Evolutionary conservation across 2,797 vertebrate genomes (phyloP).

Genomic region (Echeneis naucrates): DNA sequence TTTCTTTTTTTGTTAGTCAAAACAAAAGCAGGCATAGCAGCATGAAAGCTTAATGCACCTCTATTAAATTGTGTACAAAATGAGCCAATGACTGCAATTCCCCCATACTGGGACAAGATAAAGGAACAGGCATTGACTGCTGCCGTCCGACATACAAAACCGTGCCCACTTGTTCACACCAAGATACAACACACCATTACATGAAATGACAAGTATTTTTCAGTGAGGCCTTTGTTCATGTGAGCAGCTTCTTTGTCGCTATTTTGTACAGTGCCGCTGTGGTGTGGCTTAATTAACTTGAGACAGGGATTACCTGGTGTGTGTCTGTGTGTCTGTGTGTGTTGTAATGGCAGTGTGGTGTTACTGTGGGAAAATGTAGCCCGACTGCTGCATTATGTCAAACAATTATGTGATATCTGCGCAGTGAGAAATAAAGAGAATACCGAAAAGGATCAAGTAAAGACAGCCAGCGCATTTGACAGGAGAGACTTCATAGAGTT

Average conservation of each 20-base stretch:
- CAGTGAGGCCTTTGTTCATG: slow-evolving; percentile 48
- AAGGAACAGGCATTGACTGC: slow-evolving; percentile 19
- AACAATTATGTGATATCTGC: slow-evolving; percentile 46
- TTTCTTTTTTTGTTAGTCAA: slow-evolving; percentile 67
- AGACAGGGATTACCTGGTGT: slow-evolving; percentile 60
- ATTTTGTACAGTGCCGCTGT: slow-evolving; percentile 16
- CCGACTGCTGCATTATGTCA: slow-evolving; percentile 31
- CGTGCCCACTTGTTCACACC: slow-evolving; percentile 1
- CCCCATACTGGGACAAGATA: slow-evolving; percentile 36
- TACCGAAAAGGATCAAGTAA: slow-evolving; percentile 10
- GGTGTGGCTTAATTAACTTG: slow-evolving; percentile 66
- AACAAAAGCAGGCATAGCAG: slow-evolving; percentile 70
- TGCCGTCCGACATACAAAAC: slow-evolving; percentile 17
- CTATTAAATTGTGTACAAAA: slow-evolving; percentile 56
- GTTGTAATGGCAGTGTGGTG: slow-evolving; percentile 12
- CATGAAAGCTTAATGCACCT: slow-evolving; percentile 68
- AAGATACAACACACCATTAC: slow-evolving; percentile 3
- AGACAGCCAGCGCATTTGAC: slow-evolving; percentile 1
- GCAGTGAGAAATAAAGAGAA: slow-evolving; percentile 26
- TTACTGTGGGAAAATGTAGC: slow-evolving; percentile 51
- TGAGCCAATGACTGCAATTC: slow-evolving; percentile 57
- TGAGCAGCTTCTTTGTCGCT: slow-evolving; percentile 49
- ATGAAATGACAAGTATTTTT: slow-evolving; percentile 39
- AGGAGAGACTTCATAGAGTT: too few relatives aligned
- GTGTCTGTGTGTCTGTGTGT: slow-evolving; percentile 33